phyloP scores from a whole-genome alignment of 2,888 invertebrate genomes.

The Mythimna ferrago region DNA sequence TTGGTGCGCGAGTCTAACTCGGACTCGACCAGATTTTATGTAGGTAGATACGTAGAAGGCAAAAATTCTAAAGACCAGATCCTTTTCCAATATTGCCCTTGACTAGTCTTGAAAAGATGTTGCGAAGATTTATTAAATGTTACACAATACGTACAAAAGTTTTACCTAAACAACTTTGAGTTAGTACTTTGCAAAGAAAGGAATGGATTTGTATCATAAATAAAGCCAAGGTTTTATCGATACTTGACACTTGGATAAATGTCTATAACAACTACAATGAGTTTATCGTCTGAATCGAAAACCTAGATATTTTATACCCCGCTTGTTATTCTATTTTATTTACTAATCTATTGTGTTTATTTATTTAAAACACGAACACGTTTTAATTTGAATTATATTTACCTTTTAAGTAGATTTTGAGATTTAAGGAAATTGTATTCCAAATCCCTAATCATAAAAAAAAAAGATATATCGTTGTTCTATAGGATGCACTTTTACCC shows the following conservation, averaged over 20 bases:
- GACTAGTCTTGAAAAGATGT: constrained; percentile 11
- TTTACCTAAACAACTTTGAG: constrained; percentile 8
- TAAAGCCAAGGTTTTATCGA: constrained; percentile 21
- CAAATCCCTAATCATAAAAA: background rate
- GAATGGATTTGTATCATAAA: background rate
- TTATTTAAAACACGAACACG: background rate
- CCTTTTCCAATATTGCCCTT: background rate
- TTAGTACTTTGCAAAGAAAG: constrained; percentile 9
- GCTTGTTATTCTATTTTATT: background rate
- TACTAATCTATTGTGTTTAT: background rate
- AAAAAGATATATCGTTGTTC: no score
- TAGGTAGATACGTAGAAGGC: background rate
- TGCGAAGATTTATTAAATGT: constrained; percentile 24
- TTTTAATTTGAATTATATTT: background rate
- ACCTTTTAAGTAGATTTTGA: background rate
- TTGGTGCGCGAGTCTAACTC: background rate
- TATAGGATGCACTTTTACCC: no score
- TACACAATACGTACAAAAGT: constrained; percentile 5
- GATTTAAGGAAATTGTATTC: background rate
- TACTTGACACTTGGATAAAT: constrained; percentile 15
- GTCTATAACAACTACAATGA: constrained; percentile 17
- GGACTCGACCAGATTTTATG: background rate
- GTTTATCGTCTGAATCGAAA: background rate
- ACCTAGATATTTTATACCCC: background rate
- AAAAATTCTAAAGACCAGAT: background rate